These are phyloP conservation scores for Drosophila meridionalis DNA, from an alignment of 2,888 invertebrate species.

Conservation along the genomic window DNA sequence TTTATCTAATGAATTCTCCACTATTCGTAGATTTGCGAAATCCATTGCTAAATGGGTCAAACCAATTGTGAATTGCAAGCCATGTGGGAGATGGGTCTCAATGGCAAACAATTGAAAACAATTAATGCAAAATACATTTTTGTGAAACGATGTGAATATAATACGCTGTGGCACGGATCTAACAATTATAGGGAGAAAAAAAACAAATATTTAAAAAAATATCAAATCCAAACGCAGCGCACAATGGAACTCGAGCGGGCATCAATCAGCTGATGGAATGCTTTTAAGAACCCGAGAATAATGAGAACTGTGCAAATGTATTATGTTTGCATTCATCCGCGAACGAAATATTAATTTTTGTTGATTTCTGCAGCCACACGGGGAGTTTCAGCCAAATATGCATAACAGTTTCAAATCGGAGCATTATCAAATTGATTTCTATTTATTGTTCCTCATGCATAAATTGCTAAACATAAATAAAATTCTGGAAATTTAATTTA, in stretches of 20 bases:
- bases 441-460: constrained; percentile 5
- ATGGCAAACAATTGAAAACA: constrained; percentile 35
- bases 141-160: constrained; percentile 40
- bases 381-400: constrained; percentile 7
- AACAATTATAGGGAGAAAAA: constrained; percentile 11
- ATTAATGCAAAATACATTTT: constrained; percentile 32
- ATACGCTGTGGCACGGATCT: constrained; percentile 19
- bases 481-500: constrained; percentile 13
- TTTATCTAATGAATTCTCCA: not conserved
- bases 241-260: constrained; percentile 31
- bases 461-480: constrained; percentile 6
- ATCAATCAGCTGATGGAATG: constrained; percentile 72
- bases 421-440: constrained; percentile 31
- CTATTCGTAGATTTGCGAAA: not conserved
- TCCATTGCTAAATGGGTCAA: constrained; percentile 35
- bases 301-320: constrained; percentile 24
- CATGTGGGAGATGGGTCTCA: not conserved
- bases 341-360: constrained; percentile 25
- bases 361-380: not conserved
- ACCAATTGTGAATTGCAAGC: constrained; percentile 21
- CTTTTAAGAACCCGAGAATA: constrained; percentile 68
- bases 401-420: constrained; percentile 5
- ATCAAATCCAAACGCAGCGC: not conserved
- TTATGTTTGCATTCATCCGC: constrained; percentile 15
- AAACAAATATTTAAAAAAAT: not conserved